These are phyloP conservation scores for Hyles vespertilio DNA, from an alignment of 1,140 invertebrate genomes.

Conservation along the genomic window DNA sequence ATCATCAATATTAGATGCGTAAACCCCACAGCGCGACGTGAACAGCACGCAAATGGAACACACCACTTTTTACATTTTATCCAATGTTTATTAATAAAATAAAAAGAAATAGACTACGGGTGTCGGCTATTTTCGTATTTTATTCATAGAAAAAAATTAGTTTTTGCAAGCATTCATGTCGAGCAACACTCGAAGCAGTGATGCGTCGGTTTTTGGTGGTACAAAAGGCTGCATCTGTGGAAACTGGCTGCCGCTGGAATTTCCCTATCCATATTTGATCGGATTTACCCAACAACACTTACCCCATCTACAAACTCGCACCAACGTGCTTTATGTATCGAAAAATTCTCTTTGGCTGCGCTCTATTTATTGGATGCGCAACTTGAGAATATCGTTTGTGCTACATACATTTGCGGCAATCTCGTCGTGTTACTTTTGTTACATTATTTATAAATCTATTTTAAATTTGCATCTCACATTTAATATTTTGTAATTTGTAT, in stretches of 20 bases:
- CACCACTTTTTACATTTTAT: conserved; percentile 18
- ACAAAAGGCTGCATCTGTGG: conserved; percentile 19
- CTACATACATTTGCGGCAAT: background rate
- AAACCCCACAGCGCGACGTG: conserved; percentile 16
- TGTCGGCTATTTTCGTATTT: background rate
- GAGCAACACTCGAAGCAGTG: conserved; percentile 13
- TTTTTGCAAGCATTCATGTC: background rate
- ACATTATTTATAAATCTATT: no score
- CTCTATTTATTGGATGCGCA: conserved; percentile 15
- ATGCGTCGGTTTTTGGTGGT: conserved; percentile 19
- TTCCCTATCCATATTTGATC: conserved; percentile 38
- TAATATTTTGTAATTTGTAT: no score
- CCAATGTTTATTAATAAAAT: conserved; percentile 1
- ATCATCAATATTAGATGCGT: conserved; percentile 48
- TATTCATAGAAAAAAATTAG: background rate
- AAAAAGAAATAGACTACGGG: background rate
- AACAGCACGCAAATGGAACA: conserved; percentile 9
- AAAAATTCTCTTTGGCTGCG: conserved; percentile 20
- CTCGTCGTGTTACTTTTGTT: no score
- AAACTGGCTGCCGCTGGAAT: conserved; percentile 24
- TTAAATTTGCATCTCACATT: no score
- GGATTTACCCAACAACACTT: conserved; percentile 36
- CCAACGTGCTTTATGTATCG: conserved; percentile 26
- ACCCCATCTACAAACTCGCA: conserved; percentile 24
- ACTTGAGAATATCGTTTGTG: conserved; percentile 10